phyloP scores from a whole-genome alignment of 1,140 invertebrate genomes.

The Steinernema feltiae region DNA sequence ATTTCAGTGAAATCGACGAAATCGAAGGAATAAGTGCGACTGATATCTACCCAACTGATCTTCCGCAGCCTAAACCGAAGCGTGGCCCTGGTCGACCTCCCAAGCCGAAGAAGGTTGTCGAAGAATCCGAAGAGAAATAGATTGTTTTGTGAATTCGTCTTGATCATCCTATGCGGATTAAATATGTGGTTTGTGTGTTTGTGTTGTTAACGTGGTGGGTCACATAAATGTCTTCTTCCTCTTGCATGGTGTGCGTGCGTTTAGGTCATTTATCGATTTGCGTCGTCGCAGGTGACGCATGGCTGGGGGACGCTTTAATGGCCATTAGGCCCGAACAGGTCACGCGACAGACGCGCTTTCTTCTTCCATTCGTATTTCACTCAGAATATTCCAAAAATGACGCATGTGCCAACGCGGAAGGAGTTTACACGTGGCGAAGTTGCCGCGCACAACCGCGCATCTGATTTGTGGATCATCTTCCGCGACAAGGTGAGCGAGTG shows the following conservation, averaged over 20 bases:
- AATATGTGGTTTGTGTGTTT: not conserved
- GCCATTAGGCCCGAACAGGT: not conserved
- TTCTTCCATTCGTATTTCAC: not conserved
- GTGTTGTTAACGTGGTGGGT: not conserved
- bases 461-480: conserved; percentile 1
- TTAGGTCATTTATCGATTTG: conserved; percentile 5
- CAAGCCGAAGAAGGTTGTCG: not conserved
- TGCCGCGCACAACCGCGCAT: not conserved
- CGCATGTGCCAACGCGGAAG: not conserved
- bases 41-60: too few relatives aligned
- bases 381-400: too few relatives aligned
- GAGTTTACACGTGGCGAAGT: not conserved
- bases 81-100: not conserved
- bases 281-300: not conserved
- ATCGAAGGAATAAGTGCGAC: too few relatives aligned
- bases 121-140: not conserved
- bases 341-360: not conserved
- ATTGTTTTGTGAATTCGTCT: not conserved
- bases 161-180: not conserved
- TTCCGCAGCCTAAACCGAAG: not conserved
- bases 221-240: not conserved
- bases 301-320: not conserved
- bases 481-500: not conserved
- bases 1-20: too few relatives aligned
- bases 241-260: not conserved